Conservation (phyloP, 2,888 invertebrate species). For the Drosophila bunnanda region DNA sequence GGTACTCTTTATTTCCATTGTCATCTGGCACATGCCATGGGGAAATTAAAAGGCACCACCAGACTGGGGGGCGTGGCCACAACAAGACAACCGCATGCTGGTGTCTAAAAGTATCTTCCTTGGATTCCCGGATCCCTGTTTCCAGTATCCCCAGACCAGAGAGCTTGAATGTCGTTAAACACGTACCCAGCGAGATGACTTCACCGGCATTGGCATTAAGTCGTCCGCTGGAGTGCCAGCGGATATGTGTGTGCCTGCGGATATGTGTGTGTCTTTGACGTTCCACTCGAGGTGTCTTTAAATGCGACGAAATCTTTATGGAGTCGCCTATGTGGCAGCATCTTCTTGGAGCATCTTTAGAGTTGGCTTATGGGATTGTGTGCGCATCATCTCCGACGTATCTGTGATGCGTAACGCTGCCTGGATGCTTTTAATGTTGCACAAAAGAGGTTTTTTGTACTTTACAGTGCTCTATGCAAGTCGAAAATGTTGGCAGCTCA, state of each 20-base stretch:
- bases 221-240: slow-evolving; percentile 48
- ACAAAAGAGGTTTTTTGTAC: slow-evolving; percentile 2
- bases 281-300: slow-evolving; percentile 80
- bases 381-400: slow-evolving; percentile 32
- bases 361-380: slow-evolving; percentile 1
- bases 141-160: background rate
- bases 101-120: slow-evolving; percentile 57
- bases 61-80: slow-evolving; percentile 39
- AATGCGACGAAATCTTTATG: slow-evolving; percentile 79
- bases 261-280: slow-evolving; percentile 51
- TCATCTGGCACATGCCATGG: slow-evolving; percentile 50
- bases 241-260: slow-evolving; percentile 24
- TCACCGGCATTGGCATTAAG: slow-evolving; percentile 56
- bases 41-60: slow-evolving; percentile 63
- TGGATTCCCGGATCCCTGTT: slow-evolving; percentile 33
- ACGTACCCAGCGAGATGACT: slow-evolving; percentile 60
- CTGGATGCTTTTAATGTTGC: slow-evolving; percentile 28
- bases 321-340: slow-evolving; percentile 57
- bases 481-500: background rate
- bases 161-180: slow-evolving; percentile 66
- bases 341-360: slow-evolving; percentile 23
- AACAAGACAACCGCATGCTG: slow-evolving; percentile 24
- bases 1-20: slow-evolving; percentile 56
- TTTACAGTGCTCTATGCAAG: background rate
- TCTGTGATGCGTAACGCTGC: slow-evolving; percentile 46